Conservation (phyloP, 2,888 invertebrate species). For the Keiferia lycopersicella region DNA sequence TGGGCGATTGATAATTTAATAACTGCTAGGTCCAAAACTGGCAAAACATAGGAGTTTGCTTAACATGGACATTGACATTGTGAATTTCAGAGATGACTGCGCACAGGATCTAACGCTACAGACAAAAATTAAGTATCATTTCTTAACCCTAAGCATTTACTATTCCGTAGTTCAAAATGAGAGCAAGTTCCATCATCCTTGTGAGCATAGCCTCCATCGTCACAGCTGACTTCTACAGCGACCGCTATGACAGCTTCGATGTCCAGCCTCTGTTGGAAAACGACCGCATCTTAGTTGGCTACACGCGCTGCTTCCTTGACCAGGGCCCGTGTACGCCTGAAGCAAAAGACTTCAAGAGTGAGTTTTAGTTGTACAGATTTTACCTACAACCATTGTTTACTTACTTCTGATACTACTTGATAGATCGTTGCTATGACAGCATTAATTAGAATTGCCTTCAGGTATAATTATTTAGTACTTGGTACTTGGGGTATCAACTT, state of each 20-base stretch:
- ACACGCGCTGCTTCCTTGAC: slow-evolving; percentile 86
- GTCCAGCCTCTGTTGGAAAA: slow-evolving; percentile 85
- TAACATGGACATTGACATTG: too few species aligned
- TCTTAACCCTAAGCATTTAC: background rate
- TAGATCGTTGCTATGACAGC: too few species aligned
- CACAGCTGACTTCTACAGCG: slow-evolving; percentile 79
- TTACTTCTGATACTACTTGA: background rate
- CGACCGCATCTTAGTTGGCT: slow-evolving; percentile 84
- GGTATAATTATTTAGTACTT: too few species aligned
- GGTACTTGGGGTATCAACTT: too few species aligned
- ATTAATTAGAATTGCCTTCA: too few species aligned
- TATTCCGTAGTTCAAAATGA: slow-evolving; percentile 1
- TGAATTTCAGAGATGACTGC: too few species aligned
- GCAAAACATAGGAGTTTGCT: too few species aligned
- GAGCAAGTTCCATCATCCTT: slow-evolving; percentile 35
- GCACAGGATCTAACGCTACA: too few species aligned
- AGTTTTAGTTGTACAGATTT: slow-evolving; percentile 45
- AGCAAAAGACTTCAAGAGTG: slow-evolving; percentile 87
- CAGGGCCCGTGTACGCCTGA: slow-evolving; percentile 86
- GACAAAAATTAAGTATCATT: too few species aligned
- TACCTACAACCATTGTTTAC: background rate
- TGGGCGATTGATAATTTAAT: too few species aligned
- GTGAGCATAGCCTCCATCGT: slow-evolving; percentile 39
- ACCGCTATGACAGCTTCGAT: slow-evolving; percentile 86
- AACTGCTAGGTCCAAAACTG: too few species aligned